Conservation (phyloP, 2,888 invertebrate genomes). For the Epiblema foenella region DNA sequence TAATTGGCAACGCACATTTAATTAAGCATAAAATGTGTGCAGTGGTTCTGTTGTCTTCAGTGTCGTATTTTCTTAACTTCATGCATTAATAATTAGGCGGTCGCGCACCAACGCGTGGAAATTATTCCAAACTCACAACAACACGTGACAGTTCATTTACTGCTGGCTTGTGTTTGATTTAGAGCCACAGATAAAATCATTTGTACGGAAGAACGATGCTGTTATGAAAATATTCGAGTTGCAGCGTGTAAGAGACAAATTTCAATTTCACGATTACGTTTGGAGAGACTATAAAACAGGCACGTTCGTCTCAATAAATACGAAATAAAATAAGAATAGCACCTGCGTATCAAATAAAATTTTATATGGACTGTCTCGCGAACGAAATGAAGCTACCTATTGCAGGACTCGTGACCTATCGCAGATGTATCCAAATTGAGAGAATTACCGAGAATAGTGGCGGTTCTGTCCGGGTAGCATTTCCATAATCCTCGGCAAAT, state of each 20-base stretch:
- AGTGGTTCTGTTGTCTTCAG: slow-evolving; percentile 39
- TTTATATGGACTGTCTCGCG: not conserved
- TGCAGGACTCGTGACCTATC: slow-evolving; percentile 11
- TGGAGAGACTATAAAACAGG: not conserved
- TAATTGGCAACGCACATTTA: slow-evolving; percentile 39
- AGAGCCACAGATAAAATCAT: not conserved
- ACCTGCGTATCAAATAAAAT: not conserved
- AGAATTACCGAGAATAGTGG: slow-evolving; percentile 27
- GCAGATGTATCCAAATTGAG: slow-evolving; percentile 34
- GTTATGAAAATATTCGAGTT: not conserved
- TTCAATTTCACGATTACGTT: not conserved
- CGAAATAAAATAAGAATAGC: not conserved
- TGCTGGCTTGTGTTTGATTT: slow-evolving; percentile 28
- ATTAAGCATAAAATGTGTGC: slow-evolving; percentile 42
- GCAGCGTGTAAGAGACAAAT: not conserved
- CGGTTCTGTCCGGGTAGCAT: slow-evolving; percentile 46
- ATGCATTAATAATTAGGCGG: slow-evolving; percentile 41
- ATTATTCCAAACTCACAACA: slow-evolving; percentile 28
- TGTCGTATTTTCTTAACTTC: slow-evolving; percentile 41
- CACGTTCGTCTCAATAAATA: not conserved
- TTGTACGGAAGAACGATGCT: not conserved
- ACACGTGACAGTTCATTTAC: slow-evolving; percentile 30
- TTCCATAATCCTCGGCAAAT: slow-evolving; percentile 63
- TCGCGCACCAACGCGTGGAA: slow-evolving; percentile 18
- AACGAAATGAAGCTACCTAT: slow-evolving; percentile 18